Percentiles rank a stretch among this genome's conserved stretches.
These are phyloP conservation scores for Notechis scutatus DNA, from an alignment of 2,113 vertebrate species.

Conservation along the genomic window DNA sequence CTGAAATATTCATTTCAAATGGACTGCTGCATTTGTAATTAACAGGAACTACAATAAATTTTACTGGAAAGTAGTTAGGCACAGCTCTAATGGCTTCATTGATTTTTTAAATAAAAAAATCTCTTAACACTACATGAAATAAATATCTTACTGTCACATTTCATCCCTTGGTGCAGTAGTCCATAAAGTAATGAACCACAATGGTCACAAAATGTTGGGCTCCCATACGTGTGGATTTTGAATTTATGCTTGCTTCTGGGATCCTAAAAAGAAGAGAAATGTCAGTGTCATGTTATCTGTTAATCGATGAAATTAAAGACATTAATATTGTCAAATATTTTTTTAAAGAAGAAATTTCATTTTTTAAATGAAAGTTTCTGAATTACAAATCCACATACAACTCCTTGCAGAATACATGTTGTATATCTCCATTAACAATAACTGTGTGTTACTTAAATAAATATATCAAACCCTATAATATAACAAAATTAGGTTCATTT, in stretches of 20 bases:
- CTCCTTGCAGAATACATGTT: rapidly evolving
- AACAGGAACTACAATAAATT: slow-evolving; percentile 50
- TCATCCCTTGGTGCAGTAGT: slow-evolving; percentile 97
- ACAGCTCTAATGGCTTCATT: slow-evolving; percentile 4
- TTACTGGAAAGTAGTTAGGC: slow-evolving; percentile 26
- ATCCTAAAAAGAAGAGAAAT: slow-evolving; percentile 72
- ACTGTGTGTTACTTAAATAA: background rate
- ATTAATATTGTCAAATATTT: background rate
- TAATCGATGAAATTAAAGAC: rapidly evolving
- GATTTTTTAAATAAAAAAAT: background rate
- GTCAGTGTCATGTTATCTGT: background rate
- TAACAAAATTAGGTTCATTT: background rate
- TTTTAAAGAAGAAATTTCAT: no score
- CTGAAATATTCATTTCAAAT: slow-evolving; percentile 45
- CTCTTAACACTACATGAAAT: background rate
- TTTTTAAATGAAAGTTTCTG: background rate
- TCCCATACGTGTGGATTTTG: slow-evolving; percentile 95
- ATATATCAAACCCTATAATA: background rate
- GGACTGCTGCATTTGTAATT: slow-evolving; percentile 24
- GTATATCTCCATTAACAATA: background rate
- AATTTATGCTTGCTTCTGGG: slow-evolving; percentile 99
- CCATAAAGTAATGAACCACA: slow-evolving; percentile 95
- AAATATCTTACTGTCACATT: slow-evolving; percentile 91
- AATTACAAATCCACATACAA: background rate
- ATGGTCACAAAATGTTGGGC: slow-evolving; percentile 96